Conservation (phyloP, 2,888 invertebrate species). For the Andrena praecox region DNA sequence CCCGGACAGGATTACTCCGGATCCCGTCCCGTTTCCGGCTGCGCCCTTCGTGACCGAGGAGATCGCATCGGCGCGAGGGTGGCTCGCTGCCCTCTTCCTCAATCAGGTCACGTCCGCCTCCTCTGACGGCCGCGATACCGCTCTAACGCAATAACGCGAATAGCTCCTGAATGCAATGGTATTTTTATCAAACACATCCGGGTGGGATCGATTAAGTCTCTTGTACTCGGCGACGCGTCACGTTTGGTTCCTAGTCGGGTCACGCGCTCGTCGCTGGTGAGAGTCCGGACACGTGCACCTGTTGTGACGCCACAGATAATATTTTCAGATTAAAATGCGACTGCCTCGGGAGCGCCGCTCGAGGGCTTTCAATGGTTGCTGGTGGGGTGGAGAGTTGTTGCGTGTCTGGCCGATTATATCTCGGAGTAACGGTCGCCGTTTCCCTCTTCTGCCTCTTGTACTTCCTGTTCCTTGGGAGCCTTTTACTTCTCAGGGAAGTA, state of each 20-base stretch:
- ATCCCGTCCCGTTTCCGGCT: constrained; percentile 62
- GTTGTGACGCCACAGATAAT: constrained; percentile 17
- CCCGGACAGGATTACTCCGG: constrained; percentile 57
- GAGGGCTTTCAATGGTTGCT: neutral
- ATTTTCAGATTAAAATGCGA: constrained; percentile 36
- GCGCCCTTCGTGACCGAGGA: constrained; percentile 58
- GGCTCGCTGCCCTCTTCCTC: constrained; percentile 29
- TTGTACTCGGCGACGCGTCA: neutral
- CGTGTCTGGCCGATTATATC: constrained; percentile 7
- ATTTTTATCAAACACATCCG: constrained; percentile 28
- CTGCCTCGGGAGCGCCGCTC: neutral
- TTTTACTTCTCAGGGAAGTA: neutral
- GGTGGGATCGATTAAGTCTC: constrained; percentile 16
- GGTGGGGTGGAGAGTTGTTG: neutral
- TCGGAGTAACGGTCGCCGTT: neutral
- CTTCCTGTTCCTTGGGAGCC: neutral
- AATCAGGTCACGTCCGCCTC: constrained; percentile 59
- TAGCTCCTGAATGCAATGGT: constrained; percentile 40
- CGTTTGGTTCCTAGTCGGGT: constrained; percentile 3
- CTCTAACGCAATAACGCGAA: constrained; percentile 43
- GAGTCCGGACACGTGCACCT: constrained; percentile 7
- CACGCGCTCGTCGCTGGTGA: neutral
- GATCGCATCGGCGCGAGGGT: constrained; percentile 46
- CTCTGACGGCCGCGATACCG: constrained; percentile 30
- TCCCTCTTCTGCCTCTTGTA: neutral